A percentile compares a stretch with the other conserved stretches of the same genome.
phyloP scores from a whole-genome alignment of 2,888 invertebrate species.

The Pristionchus japonicus region DNA sequence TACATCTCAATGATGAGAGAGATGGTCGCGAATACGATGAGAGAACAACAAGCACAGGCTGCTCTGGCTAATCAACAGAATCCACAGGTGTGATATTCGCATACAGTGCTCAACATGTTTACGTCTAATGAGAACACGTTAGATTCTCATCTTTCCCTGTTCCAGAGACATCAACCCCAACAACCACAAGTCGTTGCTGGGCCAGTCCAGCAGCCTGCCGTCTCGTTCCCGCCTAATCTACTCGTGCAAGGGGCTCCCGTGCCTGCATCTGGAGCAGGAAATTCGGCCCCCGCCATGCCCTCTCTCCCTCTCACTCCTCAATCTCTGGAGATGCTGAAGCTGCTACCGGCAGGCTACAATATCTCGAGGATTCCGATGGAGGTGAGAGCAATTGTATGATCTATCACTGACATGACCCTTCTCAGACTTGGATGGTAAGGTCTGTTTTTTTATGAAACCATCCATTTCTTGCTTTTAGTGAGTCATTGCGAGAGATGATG shows the following conservation, averaged over 20 bases:
- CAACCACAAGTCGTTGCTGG: neutral
- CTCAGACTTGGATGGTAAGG: no score
- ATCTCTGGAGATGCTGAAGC: slow-evolving; percentile 53
- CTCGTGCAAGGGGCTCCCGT: neutral
- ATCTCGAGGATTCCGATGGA: slow-evolving; percentile 58
- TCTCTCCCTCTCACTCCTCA: slow-evolving; percentile 33
- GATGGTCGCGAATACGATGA: slow-evolving; percentile 52
- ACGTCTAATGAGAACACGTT: no score
- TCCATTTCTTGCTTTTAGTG: no score
- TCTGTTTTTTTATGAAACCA: no score
- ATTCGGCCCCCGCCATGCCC: neutral
- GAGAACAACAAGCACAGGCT: neutral
- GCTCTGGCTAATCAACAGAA: neutral
- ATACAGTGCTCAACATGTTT: neutral
- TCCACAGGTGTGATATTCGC: neutral
- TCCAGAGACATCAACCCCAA: neutral
- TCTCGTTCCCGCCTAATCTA: neutral
- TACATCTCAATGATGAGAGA: slow-evolving; percentile 67
- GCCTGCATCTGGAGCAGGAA: neutral
- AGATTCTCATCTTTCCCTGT: no score
- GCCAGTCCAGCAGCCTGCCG: neutral
- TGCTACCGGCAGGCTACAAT: slow-evolving; percentile 64
- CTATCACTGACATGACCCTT: no score
- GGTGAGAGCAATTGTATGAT: slow-evolving; percentile 32
- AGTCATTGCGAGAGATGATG: no score